Evolutionary conservation across 2,113 vertebrate species (phyloP).

Genomic region (Raja brachyura): DNA sequence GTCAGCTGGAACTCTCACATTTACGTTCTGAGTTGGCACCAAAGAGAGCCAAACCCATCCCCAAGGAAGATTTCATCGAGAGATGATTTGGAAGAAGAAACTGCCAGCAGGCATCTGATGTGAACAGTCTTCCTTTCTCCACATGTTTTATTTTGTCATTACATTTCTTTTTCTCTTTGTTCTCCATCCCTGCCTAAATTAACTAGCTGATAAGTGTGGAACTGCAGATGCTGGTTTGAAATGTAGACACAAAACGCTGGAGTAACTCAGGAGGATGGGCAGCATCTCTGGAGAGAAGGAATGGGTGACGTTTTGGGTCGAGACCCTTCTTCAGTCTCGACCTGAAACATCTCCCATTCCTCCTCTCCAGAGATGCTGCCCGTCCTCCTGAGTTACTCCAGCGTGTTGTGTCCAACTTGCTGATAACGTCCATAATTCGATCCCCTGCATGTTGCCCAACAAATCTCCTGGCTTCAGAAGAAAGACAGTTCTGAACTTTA

Average conservation of each 20-base stretch:
- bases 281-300: too few species aligned
- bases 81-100: neutral
- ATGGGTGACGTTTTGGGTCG: too few species aligned
- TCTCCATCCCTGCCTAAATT: neutral
- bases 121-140: neutral
- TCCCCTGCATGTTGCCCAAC: neutral
- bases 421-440: neutral
- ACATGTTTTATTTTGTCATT: neutral
- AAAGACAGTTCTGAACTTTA: neutral
- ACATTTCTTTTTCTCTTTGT: neutral
- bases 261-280: too few species aligned
- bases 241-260: too few species aligned
- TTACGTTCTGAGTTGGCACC: slow-evolving; percentile 6
- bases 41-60: neutral
- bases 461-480: neutral
- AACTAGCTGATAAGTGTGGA: neutral
- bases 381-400: too few species aligned
- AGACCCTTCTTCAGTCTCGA: too few species aligned
- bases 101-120: neutral
- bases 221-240: too few species aligned
- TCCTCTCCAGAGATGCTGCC: too few species aligned
- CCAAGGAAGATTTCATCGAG: neutral
- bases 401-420: neutral
- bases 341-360: too few species aligned
- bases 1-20: neutral